Evolutionary conservation across 2,888 invertebrate species (phyloP), one percentile per base, ranked within the genome.

Genomic region (Oithona nana): DNA sequence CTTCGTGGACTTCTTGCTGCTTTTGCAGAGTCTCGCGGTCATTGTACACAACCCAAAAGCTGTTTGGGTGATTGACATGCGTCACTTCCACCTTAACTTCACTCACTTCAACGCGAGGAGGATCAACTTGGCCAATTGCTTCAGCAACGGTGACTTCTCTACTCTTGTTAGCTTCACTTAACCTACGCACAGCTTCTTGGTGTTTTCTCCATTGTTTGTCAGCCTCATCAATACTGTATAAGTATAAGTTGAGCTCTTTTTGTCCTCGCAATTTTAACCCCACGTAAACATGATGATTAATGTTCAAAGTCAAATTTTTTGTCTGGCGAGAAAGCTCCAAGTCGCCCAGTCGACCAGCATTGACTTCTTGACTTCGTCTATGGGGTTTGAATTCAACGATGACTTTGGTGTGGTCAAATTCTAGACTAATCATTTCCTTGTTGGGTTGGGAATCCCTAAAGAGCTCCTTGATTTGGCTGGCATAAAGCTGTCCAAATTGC

Each of bases 401-500:
- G 1, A 68, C 65, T 63, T 67, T 67, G 8, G 67, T 65, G 2
- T 64, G 65, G 8, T 60, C 31, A 58, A 67, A 63, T n/a, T 67
- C 65, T 1, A 68, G 55, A 4, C 57, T 24, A 29, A 68, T 66
- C 6, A 66, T 62, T 13, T 59, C 59, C 11, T 48, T 24, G 6
- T 65, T 64, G 3, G 60, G 24, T 3, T 61, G 55, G 22, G 52
- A 59, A 11, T 54, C 55, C 24, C 55, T 20, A 16, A 68, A 65
- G n/a, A 65, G 29, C 3, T 64, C 48, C 28, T 61, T 55, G 13
- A 68, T 64, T 29, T 64, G 61, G n/a, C 56, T 29, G 6, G 28
- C 20, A 48, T 63, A 63, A 16, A 61, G 29, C 3, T 49, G 49
- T 4, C 48, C 59, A 24, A 50, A 59, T 39, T 82, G 82, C 8